These are phyloP conservation scores for Camelus bactrianus DNA, from an alignment of 2,113 vertebrate genomes.

Conservation along the genomic window DNA sequence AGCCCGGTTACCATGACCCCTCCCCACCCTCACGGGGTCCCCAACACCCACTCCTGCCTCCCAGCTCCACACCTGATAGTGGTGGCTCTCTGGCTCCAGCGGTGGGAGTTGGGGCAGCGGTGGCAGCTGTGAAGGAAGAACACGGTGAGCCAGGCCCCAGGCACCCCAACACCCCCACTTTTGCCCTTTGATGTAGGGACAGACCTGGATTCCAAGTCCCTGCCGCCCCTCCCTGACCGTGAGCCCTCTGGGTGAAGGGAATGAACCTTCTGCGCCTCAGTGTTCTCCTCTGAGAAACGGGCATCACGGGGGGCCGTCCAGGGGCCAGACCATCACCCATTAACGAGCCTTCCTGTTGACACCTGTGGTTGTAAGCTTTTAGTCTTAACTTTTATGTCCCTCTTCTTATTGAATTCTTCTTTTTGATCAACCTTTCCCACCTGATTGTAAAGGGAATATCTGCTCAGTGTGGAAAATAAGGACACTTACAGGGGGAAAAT, in stretches of 20 bases:
- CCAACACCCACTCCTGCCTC: fast-evolving
- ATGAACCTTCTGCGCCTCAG: neutral
- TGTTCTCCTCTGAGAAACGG: neutral
- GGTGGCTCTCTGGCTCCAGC: neutral
- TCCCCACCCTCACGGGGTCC: neutral
- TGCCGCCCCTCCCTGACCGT: fast-evolving
- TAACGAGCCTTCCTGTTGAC: fast-evolving
- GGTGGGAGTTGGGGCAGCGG: neutral
- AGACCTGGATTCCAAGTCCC: neutral
- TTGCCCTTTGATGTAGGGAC: neutral
- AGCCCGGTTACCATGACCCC: fast-evolving
- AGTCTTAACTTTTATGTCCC: neutral
- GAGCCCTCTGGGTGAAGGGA: neutral
- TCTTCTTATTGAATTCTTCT: neutral
- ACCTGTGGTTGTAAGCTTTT: neutral
- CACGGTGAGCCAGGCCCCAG: neutral
- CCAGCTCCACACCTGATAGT: constrained; percentile 61
- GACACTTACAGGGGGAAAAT: too few relatives aligned
- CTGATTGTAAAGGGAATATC: neutral
- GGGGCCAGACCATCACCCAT: fast-evolving
- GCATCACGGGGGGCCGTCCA: fast-evolving
- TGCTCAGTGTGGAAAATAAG: neutral
- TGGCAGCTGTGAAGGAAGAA: neutral
- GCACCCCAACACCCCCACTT: too few relatives aligned
- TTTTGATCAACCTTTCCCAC: neutral